phyloP scores from a whole-genome alignment of 2,113 vertebrate species.

The Otolemur garnettii region DNA sequence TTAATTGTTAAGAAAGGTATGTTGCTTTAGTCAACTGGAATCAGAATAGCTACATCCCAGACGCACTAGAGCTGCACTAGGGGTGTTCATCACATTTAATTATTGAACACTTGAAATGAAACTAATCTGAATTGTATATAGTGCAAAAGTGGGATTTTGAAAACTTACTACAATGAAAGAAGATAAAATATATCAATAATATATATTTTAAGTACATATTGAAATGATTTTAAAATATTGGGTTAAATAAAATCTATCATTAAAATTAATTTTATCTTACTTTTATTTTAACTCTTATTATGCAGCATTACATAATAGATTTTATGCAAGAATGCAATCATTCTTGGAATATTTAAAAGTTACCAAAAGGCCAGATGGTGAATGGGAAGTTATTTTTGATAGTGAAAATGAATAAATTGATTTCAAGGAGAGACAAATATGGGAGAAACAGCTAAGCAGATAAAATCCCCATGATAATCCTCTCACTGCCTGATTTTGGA shows the following conservation, averaged over 20 bases:
- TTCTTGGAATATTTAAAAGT: neutral
- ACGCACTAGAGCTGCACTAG: neutral
- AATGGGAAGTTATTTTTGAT: neutral
- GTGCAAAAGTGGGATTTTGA: neutral
- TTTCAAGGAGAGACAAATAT: neutral
- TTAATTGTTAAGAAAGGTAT: neutral
- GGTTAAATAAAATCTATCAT: neutral
- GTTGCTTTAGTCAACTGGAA: neutral
- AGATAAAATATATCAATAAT: neutral
- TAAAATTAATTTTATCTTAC: slow-evolving; percentile 22
- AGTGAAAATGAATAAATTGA: neutral
- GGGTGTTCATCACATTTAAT: neutral
- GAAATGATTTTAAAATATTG: neutral
- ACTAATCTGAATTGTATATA: neutral
- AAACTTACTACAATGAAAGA: neutral
- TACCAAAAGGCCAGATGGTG: neutral
- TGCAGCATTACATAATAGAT: neutral
- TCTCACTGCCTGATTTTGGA: neutral
- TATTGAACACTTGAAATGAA: neutral
- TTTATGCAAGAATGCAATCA: neutral
- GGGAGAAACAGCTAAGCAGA: neutral
- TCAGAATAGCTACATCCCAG: neutral
- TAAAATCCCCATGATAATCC: neutral
- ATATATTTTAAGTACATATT: neutral
- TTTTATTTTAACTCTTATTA: slow-evolving; percentile 20